A percentile compares a stretch with the other conserved stretches of the same genome.
Conservation (phyloP, 2,888 invertebrate species). For the Clitarchus hookeri region DNA sequence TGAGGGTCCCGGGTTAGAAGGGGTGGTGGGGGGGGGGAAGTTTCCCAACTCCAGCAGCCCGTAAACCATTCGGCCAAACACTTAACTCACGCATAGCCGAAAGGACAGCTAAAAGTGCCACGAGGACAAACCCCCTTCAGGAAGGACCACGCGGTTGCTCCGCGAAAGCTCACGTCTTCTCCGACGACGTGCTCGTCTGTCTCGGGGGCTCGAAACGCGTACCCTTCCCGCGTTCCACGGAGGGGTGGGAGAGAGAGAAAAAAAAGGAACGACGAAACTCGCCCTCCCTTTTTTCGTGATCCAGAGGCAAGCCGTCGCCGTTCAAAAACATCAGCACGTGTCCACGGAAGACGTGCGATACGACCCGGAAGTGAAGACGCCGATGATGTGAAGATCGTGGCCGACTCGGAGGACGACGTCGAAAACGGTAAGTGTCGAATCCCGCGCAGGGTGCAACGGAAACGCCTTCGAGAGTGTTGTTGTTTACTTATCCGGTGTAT, state of each 20-base stretch:
- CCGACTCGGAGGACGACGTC: neutral
- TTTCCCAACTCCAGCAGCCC: constrained; percentile 37
- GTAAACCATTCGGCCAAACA: constrained; percentile 42
- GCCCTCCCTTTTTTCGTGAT: neutral
- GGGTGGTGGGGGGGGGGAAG: constrained; percentile 17
- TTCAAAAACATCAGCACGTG: neutral
- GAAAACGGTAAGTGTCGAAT: neutral
- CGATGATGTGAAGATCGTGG: neutral
- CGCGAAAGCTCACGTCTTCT: no score
- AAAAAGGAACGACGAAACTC: neutral
- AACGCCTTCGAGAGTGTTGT: no score
- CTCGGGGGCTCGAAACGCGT: neutral
- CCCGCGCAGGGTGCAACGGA: neutral
- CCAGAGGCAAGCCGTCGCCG: no score
- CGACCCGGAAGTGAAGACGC: neutral
- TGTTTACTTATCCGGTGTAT: no score
- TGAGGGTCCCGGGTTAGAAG: neutral
- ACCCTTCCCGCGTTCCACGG: neutral
- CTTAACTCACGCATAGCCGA: constrained; percentile 43
- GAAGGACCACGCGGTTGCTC: neutral
- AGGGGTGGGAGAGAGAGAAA: neutral
- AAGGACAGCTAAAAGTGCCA: constrained; percentile 30
- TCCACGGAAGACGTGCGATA: neutral
- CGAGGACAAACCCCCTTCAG: neutral
- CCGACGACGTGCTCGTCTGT: neutral